A percentile compares a stretch with the other conserved stretches of the same genome.
phyloP scores from a whole-genome alignment of 2,888 invertebrate species.

The Drosophila subquinaria region DNA sequence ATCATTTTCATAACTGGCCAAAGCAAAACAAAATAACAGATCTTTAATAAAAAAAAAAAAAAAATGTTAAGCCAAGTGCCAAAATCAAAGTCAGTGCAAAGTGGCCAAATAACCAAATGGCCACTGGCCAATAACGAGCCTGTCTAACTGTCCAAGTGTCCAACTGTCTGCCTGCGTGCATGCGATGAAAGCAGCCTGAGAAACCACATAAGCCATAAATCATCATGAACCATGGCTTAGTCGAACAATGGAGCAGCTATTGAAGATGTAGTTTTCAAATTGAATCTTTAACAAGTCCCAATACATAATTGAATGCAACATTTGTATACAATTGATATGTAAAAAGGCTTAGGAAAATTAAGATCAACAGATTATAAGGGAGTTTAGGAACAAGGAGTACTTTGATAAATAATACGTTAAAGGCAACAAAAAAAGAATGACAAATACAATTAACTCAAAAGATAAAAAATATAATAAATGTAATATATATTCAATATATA shows the following conservation, averaged over 20 bases:
- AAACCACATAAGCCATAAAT: constrained; percentile 50
- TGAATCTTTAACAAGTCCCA: constrained; percentile 18
- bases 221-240: constrained; percentile 38
- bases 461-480: too few species aligned
- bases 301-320: constrained; percentile 24
- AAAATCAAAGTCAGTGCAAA: constrained; percentile 69
- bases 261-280: constrained; percentile 47
- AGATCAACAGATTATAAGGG: background rate
- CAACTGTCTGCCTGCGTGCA: constrained; percentile 24
- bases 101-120: constrained; percentile 43
- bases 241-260: constrained; percentile 35
- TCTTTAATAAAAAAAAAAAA: constrained; percentile 33
- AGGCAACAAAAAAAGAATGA: too few species aligned
- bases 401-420: too few species aligned
- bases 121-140: constrained; percentile 55
- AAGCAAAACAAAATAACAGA: constrained; percentile 24
- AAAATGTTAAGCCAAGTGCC: constrained; percentile 70
- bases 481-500: too few species aligned
- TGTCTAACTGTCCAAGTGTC: constrained; percentile 17
- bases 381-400: background rate
- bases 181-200: constrained; percentile 63
- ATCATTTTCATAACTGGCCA: constrained; percentile 74
- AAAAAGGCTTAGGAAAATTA: background rate
- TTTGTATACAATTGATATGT: background rate
- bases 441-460: too few species aligned